Evolutionary conservation across 2,888 invertebrate genomes (phyloP).

Genomic region (Anorthoa munda): DNA sequence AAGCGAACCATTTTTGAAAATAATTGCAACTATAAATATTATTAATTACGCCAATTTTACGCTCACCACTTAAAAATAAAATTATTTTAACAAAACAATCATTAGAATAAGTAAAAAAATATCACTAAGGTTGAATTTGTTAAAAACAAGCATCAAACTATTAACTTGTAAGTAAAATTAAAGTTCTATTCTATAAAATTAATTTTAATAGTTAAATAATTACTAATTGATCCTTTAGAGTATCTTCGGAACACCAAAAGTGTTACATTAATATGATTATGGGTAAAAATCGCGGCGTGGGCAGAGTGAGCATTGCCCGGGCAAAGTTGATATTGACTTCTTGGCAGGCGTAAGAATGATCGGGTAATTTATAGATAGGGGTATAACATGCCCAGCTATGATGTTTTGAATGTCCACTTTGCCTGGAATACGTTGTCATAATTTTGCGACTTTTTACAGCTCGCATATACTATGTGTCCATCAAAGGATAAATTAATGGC

Average conservation of each 20-base stretch:
- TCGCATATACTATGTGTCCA: not conserved
- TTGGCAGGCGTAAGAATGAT: not conserved
- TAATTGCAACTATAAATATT: not conserved
- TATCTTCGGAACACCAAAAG: conserved; percentile 30
- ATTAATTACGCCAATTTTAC: not conserved
- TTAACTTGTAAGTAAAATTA: conserved; percentile 53
- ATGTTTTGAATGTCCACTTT: conserved; percentile 26
- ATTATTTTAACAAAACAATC: conserved; percentile 31
- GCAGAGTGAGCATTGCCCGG: conserved; percentile 26
- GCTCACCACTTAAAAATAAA: not conserved
- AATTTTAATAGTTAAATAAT: conserved; percentile 45
- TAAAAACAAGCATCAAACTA: conserved; percentile 58
- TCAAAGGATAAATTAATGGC: not conserved
- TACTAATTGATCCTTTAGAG: conserved; percentile 40
- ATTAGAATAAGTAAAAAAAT: conserved; percentile 52
- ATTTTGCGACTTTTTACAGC: conserved; percentile 7
- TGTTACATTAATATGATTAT: conserved; percentile 27
- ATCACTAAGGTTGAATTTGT: conserved; percentile 59
- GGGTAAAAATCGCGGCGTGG: not conserved
- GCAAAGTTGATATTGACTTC: conserved; percentile 18
- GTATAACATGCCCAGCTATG: conserved; percentile 6
- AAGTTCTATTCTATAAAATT: conserved; percentile 19
- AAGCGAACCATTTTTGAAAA: not conserved
- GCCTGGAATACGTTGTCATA: not conserved
- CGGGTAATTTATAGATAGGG: conserved; percentile 4